Evolutionary conservation across 1,140 invertebrate species (phyloP), one percentile per base, ranked within the genome.

Genomic region (Hypothenemus hampei): DNA sequence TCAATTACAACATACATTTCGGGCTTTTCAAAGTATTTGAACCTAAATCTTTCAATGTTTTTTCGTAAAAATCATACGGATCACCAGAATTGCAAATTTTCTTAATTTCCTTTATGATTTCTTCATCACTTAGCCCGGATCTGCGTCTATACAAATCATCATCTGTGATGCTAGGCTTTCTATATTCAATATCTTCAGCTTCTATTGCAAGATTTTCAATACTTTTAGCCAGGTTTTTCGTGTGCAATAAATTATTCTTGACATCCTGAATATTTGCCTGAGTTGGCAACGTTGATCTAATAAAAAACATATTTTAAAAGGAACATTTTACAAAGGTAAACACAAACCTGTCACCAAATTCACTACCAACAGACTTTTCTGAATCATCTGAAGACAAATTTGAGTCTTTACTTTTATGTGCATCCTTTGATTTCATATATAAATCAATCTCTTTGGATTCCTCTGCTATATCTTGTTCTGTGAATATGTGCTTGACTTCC

Each of bases 21-120:
- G n/a, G 26, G 26, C 26, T 2, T 11, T 31, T 31, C 13, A 13
- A 11, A 31, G 37, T 35, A 23, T n/a, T n/a, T n/a, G n/a, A 11
- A 56, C 53, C 53, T 44, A 57, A 51, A 45, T 50, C 55, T 18
- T 44, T 48, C 15, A 50, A 16, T 10, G 55, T 61, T 43, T 55
- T 61, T 22, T 86, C 81, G 73, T 94, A 97, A 57, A 90, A 83
- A 23, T 82, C 73, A 60, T 86, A 80, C 0, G 89, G 89, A 73
- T 93, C 81, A 31, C 82, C 82, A 2, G 76, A 73, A 65, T 87
- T 86, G 60, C 88, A 91, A 61, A 91, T 85, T 66, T 81, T 75
- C 71, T 81, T 76, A 62, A 98, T 77, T 68, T 92, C 89, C 26
- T 82, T 86, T 11, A 97, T 83, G 73, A 96, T 87, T 52, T 88